Conservation (phyloP, 1,140 invertebrate genomes). For the Drosophila subpulchrella region DNA sequence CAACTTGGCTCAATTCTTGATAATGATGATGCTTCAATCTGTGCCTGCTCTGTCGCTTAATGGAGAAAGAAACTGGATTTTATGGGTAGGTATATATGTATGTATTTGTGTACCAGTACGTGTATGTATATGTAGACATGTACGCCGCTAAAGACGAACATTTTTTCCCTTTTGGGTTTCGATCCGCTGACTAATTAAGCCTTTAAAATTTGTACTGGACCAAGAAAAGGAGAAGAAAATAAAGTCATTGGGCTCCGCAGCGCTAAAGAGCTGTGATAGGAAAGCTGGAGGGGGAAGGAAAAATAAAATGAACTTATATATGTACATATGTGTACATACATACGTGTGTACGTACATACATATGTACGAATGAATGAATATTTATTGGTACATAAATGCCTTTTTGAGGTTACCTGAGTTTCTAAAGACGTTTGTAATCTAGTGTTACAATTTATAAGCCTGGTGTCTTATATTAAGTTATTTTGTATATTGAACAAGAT, state of each 20-base stretch:
- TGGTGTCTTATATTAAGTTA: no score
- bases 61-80: slow-evolving; percentile 57
- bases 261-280: slow-evolving; percentile 20
- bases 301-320: neutral
- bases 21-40: slow-evolving; percentile 58
- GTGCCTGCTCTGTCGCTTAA: slow-evolving; percentile 43
- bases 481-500: no score
- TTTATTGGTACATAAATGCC: no score
- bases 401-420: no score
- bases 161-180: slow-evolving; percentile 36
- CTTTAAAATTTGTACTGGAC: slow-evolving; percentile 58
- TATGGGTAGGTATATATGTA: slow-evolving; percentile 6
- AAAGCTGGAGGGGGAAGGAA: slow-evolving; percentile 3
- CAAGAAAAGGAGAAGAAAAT: slow-evolving; percentile 49
- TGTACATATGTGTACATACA: neutral
- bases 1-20: slow-evolving; percentile 48
- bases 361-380: neutral
- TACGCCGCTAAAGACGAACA: slow-evolving; percentile 9
- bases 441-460: no score
- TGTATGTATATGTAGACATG: neutral
- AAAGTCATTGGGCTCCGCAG: slow-evolving; percentile 62
- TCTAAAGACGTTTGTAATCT: no score
- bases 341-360: no score
- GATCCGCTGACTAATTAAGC: slow-evolving; percentile 75
- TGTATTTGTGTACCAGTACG: neutral